Evolutionary conservation across 2,888 invertebrate genomes (phyloP).

Genomic region (Podabrus alpinus): DNA sequence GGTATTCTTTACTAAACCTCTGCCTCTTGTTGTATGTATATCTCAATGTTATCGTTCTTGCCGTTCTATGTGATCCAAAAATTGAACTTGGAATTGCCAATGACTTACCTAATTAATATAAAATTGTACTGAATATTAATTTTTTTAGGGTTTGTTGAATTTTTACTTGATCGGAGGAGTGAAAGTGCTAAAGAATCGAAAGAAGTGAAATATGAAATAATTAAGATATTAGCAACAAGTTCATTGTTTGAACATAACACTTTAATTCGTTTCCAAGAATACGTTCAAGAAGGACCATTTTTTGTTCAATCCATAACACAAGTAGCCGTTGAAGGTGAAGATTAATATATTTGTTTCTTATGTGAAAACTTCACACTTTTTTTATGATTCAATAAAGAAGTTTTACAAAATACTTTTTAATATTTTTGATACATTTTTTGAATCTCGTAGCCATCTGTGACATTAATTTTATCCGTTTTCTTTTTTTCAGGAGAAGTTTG

Average conservation of each 20-base stretch:
- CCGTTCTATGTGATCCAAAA: not conserved
- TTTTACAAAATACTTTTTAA: not conserved
- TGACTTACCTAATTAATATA: not conserved
- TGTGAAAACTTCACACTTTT: not conserved
- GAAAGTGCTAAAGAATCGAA: slow-evolving; percentile 74
- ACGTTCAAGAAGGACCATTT: slow-evolving; percentile 78
- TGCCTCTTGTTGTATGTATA: no score
- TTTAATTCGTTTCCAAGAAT: slow-evolving; percentile 66
- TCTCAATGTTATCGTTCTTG: no score
- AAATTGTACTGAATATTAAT: not conserved
- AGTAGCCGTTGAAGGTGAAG: slow-evolving; percentile 73
- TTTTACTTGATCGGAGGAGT: slow-evolving; percentile 72
- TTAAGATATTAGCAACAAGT: slow-evolving; percentile 64
- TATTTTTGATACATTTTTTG: slow-evolving; percentile 19
- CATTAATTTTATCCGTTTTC: slow-evolving; percentile 6
- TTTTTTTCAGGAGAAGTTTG: not conserved
- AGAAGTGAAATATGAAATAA: slow-evolving; percentile 75
- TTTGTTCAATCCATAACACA: slow-evolving; percentile 71
- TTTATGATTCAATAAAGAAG: not conserved
- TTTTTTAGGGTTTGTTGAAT: slow-evolving; percentile 74
- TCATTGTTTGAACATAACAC: slow-evolving; percentile 64
- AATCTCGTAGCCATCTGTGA: slow-evolving; percentile 24
- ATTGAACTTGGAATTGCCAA: not conserved
- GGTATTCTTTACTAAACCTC: no score
- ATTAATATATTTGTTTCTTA: slow-evolving; percentile 36